These are phyloP conservation scores for Anguilla rostrata DNA, from an alignment of 2,113 vertebrate genomes.

Conservation along the genomic window DNA sequence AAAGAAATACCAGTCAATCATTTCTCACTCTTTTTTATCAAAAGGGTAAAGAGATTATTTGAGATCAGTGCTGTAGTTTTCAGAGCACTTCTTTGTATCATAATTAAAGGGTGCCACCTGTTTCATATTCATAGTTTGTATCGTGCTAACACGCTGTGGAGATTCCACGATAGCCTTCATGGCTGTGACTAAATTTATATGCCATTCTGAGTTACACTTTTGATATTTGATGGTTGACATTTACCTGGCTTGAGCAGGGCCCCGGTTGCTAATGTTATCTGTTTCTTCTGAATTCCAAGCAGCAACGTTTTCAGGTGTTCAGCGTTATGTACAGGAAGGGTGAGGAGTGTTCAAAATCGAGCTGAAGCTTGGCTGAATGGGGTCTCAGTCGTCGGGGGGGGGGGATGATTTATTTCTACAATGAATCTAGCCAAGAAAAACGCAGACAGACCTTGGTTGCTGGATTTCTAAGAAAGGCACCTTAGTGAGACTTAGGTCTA, in stretches of 20 bases:
- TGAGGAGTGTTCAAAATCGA: background rate
- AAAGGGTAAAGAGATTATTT: background rate
- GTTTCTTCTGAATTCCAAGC: background rate
- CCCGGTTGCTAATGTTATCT: background rate
- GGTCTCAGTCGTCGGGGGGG: background rate
- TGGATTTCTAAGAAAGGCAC: background rate
- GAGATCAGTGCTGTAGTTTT: background rate
- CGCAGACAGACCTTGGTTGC: background rate
- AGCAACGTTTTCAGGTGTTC: background rate
- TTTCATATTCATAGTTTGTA: background rate
- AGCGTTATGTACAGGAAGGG: background rate
- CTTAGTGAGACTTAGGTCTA: background rate
- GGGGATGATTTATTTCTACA: background rate
- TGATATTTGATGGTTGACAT: constrained; percentile 9
- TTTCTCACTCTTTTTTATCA: background rate
- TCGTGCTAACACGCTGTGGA: background rate
- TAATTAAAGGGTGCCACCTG: background rate
- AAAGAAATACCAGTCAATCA: background rate
- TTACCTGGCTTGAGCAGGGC: background rate
- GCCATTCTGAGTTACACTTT: constrained; percentile 2
- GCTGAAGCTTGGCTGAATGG: background rate
- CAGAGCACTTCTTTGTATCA: background rate
- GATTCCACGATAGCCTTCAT: background rate
- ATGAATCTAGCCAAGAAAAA: background rate
- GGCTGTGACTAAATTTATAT: background rate